Evolutionary conservation across 2,888 invertebrate species (phyloP).

Genomic region (Chrysolina haemoptera): DNA sequence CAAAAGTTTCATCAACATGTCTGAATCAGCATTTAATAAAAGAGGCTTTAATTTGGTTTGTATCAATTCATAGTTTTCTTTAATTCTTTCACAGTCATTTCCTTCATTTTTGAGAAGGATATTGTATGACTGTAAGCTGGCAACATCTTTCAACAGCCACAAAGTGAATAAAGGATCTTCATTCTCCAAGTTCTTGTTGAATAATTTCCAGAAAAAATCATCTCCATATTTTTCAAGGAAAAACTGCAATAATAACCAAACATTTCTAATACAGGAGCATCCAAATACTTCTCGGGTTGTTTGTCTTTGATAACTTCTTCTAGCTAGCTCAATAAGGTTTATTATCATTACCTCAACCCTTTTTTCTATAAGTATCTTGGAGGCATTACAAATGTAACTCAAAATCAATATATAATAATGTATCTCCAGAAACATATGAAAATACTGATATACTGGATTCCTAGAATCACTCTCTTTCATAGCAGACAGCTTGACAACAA

Average conservation of each 20-base stretch:
- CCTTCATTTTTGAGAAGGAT: slow-evolving; percentile 46
- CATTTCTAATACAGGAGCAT: slow-evolving; percentile 60
- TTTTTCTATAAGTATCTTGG: slow-evolving; percentile 44
- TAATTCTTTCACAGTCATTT: slow-evolving; percentile 46
- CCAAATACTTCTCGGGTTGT: slow-evolving; percentile 47
- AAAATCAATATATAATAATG: slow-evolving; percentile 54
- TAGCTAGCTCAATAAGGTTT: slow-evolving; percentile 58
- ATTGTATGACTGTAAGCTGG: slow-evolving; percentile 54
- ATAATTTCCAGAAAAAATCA: slow-evolving; percentile 62
- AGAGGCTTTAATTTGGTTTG: slow-evolving; percentile 58
- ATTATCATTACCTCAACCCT: slow-evolving; percentile 52
- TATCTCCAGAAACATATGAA: slow-evolving; percentile 59
- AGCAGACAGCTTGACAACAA: slow-evolving; percentile 49
- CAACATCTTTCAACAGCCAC: slow-evolving; percentile 59
- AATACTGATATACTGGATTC: slow-evolving; percentile 57
- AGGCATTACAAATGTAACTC: slow-evolving; percentile 47
- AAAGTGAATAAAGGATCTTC: slow-evolving; percentile 59
- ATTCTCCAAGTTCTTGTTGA: slow-evolving; percentile 58
- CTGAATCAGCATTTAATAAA: slow-evolving; percentile 47
- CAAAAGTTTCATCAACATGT: slow-evolving; percentile 56
- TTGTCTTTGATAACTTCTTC: slow-evolving; percentile 50
- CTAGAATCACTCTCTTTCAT: slow-evolving; percentile 44
- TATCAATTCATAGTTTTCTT: slow-evolving; percentile 60
- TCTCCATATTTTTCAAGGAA: slow-evolving; percentile 52
- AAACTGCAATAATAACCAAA: slow-evolving; percentile 62